A percentile compares a stretch with the other conserved stretches of the same genome.
These are phyloP conservation scores for Aproaerema taeniolella DNA, from an alignment of 2,888 invertebrate species.

Conservation along the genomic window DNA sequence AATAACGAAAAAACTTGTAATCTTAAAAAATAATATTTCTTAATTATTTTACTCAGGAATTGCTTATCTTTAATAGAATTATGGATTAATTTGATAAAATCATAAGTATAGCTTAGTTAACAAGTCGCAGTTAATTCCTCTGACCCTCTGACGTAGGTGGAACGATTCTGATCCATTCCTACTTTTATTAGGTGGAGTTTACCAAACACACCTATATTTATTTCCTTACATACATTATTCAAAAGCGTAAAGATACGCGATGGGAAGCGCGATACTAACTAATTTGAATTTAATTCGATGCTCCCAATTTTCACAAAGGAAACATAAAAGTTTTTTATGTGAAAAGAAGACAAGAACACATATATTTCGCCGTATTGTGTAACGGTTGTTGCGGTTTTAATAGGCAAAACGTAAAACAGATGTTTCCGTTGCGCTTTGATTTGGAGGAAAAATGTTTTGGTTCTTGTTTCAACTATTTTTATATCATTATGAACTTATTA, in stretches of 20 bases:
- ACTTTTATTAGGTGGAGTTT: slow-evolving; percentile 62
- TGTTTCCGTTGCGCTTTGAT: slow-evolving; percentile 35
- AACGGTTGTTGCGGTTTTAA: slow-evolving; percentile 32
- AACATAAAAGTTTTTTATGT: slow-evolving; percentile 47
- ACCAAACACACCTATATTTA: slow-evolving; percentile 64
- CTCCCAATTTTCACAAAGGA: slow-evolving; percentile 46
- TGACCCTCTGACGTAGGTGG: too few species aligned
- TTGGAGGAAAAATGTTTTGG: slow-evolving; percentile 2
- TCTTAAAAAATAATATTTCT: too few species aligned
- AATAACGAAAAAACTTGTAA: too few species aligned
- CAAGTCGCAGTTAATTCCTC: too few species aligned
- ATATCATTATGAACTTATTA: too few species aligned
- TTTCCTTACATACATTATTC: slow-evolving; percentile 59
- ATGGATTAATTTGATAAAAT: too few species aligned
- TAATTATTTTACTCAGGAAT: too few species aligned
- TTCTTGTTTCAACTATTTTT: too few species aligned
- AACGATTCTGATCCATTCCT: too few species aligned
- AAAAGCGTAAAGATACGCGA: slow-evolving; percentile 57
- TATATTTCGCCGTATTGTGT: slow-evolving; percentile 32
- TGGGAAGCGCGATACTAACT: slow-evolving; percentile 50
- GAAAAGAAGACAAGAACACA: slow-evolving; percentile 28
- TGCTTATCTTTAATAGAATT: too few species aligned
- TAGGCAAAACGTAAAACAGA: slow-evolving; percentile 43
- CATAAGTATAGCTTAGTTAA: too few species aligned
- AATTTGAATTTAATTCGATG: slow-evolving; percentile 64